Conservation (phyloP, 2,797 vertebrate species). For the Apogon hyalosoma region DNA sequence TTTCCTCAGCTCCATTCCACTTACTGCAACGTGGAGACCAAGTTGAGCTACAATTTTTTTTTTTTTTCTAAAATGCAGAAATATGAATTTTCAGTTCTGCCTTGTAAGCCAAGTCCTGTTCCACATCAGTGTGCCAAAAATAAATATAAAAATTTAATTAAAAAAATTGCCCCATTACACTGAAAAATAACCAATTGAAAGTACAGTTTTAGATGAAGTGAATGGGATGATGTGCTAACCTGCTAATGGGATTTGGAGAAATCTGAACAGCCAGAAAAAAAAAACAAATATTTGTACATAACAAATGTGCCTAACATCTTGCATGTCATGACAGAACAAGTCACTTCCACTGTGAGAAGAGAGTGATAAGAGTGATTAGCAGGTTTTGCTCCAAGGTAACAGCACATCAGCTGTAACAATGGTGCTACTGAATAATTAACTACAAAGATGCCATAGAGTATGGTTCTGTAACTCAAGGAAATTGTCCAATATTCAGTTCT, state of each 20-base stretch:
- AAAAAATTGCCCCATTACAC: too few relatives aligned
- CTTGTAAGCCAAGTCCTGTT: not conserved
- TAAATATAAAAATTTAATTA: too few relatives aligned
- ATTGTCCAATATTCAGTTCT: not conserved
- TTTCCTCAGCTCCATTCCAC: conserved; percentile 18
- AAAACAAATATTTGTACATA: too few relatives aligned
- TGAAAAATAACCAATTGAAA: too few relatives aligned
- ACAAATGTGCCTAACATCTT: too few relatives aligned
- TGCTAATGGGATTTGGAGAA: too few relatives aligned
- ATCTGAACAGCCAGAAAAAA: too few relatives aligned
- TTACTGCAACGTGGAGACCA: conserved; percentile 15
- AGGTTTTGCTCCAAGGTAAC: not conserved
- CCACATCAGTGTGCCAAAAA: not conserved
- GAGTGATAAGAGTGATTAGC: not conserved
- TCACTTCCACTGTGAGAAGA: not conserved
- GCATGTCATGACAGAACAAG: not conserved
- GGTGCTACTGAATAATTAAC: not conserved
- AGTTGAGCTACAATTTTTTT: conserved; percentile 6
- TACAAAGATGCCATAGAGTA: not conserved
- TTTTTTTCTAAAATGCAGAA: conserved; percentile 13
- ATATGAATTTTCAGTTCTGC: conserved; percentile 18
- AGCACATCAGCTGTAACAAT: not conserved
- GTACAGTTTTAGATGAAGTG: too few relatives aligned
- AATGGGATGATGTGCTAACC: too few relatives aligned
- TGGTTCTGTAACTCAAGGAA: not conserved